Evolutionary conservation across 1,140 invertebrate species (phyloP).

Genomic region (Apis florea): DNA sequence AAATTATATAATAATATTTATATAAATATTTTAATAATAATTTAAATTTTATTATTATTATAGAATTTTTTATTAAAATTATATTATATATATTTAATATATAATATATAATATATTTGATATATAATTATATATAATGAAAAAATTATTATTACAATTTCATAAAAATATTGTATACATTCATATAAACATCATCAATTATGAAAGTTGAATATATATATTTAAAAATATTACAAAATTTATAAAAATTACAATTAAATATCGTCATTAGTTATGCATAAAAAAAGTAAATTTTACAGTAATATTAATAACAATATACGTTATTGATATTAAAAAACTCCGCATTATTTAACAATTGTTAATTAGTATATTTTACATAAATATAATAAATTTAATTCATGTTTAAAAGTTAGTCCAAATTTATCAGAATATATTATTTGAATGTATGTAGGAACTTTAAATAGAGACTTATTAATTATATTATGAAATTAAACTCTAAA

Average conservation of each 20-base stretch:
- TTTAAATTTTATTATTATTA: background rate
- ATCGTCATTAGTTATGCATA: background rate
- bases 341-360: background rate
- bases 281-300: slow-evolving; percentile 14
- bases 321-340: background rate
- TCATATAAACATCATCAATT: background rate
- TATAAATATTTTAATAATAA: background rate
- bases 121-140: background rate
- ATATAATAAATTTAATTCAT: background rate
- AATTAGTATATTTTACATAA: background rate
- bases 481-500: background rate
- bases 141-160: background rate
- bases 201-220: background rate
- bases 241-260: background rate
- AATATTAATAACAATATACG: background rate
- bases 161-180: slow-evolving; percentile 12
- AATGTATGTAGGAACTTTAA: slow-evolving; percentile 40
- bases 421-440: background rate
- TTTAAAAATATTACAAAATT: background rate
- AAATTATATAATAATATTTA: background rate
- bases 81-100: background rate
- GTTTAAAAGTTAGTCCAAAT: background rate
- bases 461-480: slow-evolving; percentile 17
- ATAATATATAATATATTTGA: too few relatives aligned
- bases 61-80: background rate